Percentiles rank a stretch among this genome's conserved stretches.
phyloP scores from a whole-genome alignment of 2,797 vertebrate genomes.

The Enteromius paludinosus region DNA sequence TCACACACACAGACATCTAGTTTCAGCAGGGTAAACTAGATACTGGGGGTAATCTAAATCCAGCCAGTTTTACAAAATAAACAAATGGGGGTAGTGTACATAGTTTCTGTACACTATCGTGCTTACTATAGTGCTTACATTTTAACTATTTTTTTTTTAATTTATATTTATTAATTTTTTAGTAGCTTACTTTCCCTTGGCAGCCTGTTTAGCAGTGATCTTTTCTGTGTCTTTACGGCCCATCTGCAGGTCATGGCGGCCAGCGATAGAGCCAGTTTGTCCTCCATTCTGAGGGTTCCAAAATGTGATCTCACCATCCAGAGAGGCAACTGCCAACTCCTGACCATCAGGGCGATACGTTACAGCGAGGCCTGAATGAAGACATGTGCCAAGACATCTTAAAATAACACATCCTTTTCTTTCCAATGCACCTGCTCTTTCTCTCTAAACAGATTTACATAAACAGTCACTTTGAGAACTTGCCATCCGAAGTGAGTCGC shows the following conservation, averaged over 20 bases:
- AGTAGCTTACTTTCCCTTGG: conserved; percentile 88
- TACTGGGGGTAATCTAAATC: background rate
- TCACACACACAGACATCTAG: background rate
- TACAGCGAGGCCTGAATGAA: conserved; percentile 82
- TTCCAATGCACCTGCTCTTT: background rate
- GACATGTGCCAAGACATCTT: background rate
- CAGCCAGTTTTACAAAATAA: background rate
- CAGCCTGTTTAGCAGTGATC: conserved; percentile 91
- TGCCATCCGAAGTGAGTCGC: conserved; percentile 86
- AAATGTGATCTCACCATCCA: conserved; percentile 92
- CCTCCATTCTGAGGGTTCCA: conserved; percentile 87
- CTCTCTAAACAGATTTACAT: background rate
- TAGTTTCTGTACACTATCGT: background rate
- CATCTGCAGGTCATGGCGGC: conserved; percentile 88
- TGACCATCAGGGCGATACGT: conserved; percentile 89
- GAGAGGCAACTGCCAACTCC: conserved; percentile 88
- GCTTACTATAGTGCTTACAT: background rate
- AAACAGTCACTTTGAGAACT: conserved; percentile 32
- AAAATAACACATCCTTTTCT: conserved; percentile 5
- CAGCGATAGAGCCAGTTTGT: conserved; percentile 86
- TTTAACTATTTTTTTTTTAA: too few species aligned
- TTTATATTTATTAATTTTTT: too few species aligned
- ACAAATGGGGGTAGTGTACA: too few species aligned
- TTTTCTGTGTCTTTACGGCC: conserved; percentile 95
- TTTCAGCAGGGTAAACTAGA: background rate